These are phyloP conservation scores for Drosophila prosaltans DNA, from an alignment of 1,140 invertebrate species.

Conservation along the genomic window DNA sequence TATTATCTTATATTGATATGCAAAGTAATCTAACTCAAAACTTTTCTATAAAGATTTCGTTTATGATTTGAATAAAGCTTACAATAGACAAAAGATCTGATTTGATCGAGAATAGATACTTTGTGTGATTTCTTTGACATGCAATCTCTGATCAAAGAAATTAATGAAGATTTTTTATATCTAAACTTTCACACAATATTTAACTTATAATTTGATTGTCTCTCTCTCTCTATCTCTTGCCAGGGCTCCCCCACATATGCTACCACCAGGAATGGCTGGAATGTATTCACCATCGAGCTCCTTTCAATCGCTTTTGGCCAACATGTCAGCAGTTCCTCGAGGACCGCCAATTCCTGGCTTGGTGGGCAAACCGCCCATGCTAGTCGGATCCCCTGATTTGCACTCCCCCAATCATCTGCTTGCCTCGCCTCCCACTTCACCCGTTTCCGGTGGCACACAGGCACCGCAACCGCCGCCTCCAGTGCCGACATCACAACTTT, in stretches of 20 bases:
- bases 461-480: conserved; percentile 33
- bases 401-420: conserved; percentile 78
- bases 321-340: conserved; percentile 87
- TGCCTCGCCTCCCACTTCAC: conserved; percentile 85
- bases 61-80: too few species aligned
- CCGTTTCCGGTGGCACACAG: conserved; percentile 84
- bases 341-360: conserved; percentile 84
- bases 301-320: conserved; percentile 92
- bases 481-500: conserved; percentile 52
- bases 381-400: conserved; percentile 80
- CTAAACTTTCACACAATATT: neutral
- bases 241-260: conserved; percentile 86
- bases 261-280: conserved; percentile 86
- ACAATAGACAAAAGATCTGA: too few species aligned
- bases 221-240: conserved; percentile 65
- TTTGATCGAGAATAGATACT: too few species aligned
- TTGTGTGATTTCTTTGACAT: neutral
- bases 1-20: too few species aligned
- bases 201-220: neutral
- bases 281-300: conserved; percentile 89
- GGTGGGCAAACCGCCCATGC: conserved; percentile 68
- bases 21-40: too few species aligned
- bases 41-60: too few species aligned
- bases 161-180: neutral
- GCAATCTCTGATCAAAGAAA: neutral